Conservation (phyloP, 2,888 invertebrate species). For the Eristalinus aeneus region DNA sequence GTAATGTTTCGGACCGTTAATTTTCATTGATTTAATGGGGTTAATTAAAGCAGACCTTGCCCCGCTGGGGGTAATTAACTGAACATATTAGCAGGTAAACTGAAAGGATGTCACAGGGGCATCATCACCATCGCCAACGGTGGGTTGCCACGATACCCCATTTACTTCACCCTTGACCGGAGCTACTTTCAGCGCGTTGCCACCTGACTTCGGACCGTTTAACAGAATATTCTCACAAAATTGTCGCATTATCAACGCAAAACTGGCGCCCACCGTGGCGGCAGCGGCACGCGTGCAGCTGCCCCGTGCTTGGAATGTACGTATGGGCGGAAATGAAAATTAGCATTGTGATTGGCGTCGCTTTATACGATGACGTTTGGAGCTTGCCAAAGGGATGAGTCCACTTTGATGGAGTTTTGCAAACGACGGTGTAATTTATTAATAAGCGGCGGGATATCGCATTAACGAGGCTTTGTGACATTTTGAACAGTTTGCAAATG, state of each 20-base stretch:
- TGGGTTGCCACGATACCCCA: background rate
- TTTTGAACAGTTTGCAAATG: background rate
- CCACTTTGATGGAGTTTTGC: conserved; percentile 9
- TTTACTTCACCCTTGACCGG: conserved; percentile 51
- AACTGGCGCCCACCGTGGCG: background rate
- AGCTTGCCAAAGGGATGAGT: background rate
- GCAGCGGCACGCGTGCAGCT: background rate
- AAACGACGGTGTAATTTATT: conserved; percentile 20
- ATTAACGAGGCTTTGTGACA: background rate
- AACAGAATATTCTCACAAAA: conserved; percentile 45
- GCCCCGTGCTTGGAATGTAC: background rate
- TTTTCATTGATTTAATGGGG: conserved; percentile 63
- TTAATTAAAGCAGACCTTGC: conserved; percentile 58
- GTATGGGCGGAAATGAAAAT: background rate
- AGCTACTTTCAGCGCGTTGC: background rate
- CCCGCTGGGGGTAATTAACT: conserved; percentile 33
- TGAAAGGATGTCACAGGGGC: conserved; percentile 39
- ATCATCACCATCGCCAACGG: background rate
- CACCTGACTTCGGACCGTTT: conserved; percentile 1
- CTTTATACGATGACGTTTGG: background rate
- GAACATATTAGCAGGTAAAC: conserved; percentile 59
- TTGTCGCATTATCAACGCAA: conserved; percentile 36
- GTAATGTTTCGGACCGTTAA: conserved; percentile 47
- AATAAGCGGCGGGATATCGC: background rate
- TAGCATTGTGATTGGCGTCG: conserved; percentile 20